Evolutionary conservation across 1,140 invertebrate genomes (phyloP).

Genomic region (Nasonia vitripennis): DNA sequence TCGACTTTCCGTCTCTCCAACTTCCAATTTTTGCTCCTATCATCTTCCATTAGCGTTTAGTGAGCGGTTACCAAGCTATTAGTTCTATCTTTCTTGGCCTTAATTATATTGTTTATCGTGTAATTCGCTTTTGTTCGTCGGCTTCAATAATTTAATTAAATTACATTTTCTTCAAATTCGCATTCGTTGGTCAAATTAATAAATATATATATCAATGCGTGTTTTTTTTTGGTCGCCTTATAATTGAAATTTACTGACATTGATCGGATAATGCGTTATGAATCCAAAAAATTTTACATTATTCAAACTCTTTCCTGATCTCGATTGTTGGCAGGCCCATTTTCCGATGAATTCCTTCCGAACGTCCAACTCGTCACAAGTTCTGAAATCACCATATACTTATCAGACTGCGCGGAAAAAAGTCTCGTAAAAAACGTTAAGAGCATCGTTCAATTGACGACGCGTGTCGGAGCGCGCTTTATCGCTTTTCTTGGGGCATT

Average conservation of each 20-base stretch:
- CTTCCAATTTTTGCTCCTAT: slow-evolving; percentile 17
- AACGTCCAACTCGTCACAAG: neutral
- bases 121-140: neutral
- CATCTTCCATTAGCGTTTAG: slow-evolving; percentile 22
- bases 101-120: slow-evolving; percentile 15
- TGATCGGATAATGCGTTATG: no score
- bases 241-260: no score
- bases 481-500: slow-evolving; percentile 10
- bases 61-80: slow-evolving; percentile 12
- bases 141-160: no score
- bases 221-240: no score
- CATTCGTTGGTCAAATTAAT: no score
- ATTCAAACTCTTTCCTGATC: neutral
- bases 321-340: neutral
- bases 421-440: neutral
- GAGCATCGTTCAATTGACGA: slow-evolving; percentile 47
- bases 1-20: neutral
- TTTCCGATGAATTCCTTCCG: neutral
- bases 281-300: slow-evolving; percentile 15
- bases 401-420: neutral
- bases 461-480: slow-evolving; percentile 59
- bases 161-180: no score
- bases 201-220: no score
- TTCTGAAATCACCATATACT: slow-evolving; percentile 1
- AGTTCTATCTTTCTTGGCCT: slow-evolving; percentile 16